These are phyloP conservation scores for Onychorhynchus coronatus DNA, from an alignment of 2,113 vertebrate genomes.

Conservation along the genomic window DNA sequence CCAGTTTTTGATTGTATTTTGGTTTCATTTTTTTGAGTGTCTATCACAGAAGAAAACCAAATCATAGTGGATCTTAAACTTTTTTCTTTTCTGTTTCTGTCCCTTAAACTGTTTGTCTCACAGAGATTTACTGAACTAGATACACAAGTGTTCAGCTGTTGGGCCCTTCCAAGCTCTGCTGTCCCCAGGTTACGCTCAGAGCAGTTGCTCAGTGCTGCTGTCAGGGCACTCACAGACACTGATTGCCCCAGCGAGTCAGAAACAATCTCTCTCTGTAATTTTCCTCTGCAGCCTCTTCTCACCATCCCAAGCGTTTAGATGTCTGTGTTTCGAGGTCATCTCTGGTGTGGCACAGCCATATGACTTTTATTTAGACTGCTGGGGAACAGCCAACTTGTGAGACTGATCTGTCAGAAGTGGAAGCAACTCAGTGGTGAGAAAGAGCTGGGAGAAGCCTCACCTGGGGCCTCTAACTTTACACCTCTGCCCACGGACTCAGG, in stretches of 20 bases:
- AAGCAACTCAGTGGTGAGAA: neutral
- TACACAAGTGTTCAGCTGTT: neutral
- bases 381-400: neutral
- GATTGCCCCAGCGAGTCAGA: neutral
- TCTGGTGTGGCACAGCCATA: neutral
- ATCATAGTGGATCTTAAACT: neutral
- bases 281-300: neutral
- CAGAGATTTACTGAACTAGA: neutral
- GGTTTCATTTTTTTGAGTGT: neutral
- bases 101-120: neutral
- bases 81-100: neutral
- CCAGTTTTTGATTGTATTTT: neutral
- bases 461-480: neutral
- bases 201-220: accelerated
- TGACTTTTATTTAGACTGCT: neutral
- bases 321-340: neutral
- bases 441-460: neutral
- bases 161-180: neutral
- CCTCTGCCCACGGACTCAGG: neutral
- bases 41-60: neutral
- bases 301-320: neutral
- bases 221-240: neutral
- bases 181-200: neutral
- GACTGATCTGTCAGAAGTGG: neutral
- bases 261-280: neutral